Evolutionary conservation across 2,888 invertebrate genomes (phyloP).

Genomic region (Diaperis boleti): DNA sequence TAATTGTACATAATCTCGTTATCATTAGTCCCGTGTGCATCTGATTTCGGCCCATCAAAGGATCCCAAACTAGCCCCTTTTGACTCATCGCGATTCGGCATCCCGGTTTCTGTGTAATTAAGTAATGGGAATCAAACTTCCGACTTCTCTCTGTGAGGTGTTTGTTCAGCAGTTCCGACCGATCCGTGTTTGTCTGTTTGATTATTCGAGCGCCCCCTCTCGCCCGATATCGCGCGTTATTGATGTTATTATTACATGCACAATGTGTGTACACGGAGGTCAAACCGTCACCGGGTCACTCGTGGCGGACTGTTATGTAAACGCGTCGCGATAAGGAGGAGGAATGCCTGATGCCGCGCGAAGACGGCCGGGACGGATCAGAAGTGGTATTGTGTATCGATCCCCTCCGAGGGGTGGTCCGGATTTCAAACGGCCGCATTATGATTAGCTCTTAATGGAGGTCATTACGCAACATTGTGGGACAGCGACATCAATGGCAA

Average conservation of each 20-base stretch:
- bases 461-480: conserved; percentile 45
- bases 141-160: conserved; percentile 63
- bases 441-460: conserved; percentile 43
- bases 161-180: conserved; percentile 62
- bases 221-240: background rate
- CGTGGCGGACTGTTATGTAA: conserved; percentile 34
- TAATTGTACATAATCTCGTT: conserved; percentile 67
- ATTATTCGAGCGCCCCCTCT: conserved; percentile 26
- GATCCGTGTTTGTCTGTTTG: conserved; percentile 43
- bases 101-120: conserved; percentile 64
- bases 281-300: conserved; percentile 34
- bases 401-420: conserved; percentile 12
- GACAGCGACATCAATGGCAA: conserved; percentile 60
- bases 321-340: conserved; percentile 30
- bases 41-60: conserved; percentile 64
- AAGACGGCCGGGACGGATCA: no score
- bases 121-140: conserved; percentile 67
- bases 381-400: no score
- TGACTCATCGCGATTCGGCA: conserved; percentile 57
- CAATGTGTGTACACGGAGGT: conserved; percentile 26
- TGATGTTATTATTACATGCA: conserved; percentile 12
- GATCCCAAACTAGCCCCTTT: conserved; percentile 56
- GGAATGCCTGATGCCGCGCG: background rate
- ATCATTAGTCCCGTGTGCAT: conserved; percentile 64
- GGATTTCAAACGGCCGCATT: conserved; percentile 34